These are phyloP conservation scores for Formicarius rufipectus DNA, from an alignment of 2,113 vertebrate genomes.

Conservation along the genomic window DNA sequence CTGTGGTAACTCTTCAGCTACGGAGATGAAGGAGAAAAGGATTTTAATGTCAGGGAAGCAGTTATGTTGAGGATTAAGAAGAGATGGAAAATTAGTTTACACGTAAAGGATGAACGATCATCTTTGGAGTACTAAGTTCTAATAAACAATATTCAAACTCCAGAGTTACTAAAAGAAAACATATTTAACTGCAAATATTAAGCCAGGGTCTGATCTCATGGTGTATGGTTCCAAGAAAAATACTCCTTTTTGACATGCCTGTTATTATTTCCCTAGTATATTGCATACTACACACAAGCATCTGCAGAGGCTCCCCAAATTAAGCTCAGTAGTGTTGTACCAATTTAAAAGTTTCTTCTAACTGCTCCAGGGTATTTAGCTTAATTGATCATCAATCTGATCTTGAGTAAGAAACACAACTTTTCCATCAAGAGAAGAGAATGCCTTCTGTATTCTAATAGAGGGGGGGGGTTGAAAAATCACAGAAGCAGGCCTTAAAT, in stretches of 20 bases:
- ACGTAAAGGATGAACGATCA: neutral
- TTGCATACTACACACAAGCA: constrained; percentile 36
- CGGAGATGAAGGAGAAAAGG: neutral
- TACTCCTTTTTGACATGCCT: constrained; percentile 25
- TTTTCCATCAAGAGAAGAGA: neutral
- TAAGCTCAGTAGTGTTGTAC: neutral
- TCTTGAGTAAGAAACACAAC: neutral
- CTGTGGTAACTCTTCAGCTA: constrained; percentile 86
- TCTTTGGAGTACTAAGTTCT: neutral
- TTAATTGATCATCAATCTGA: neutral
- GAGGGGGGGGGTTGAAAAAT: rapidly evolving
- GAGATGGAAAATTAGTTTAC: neutral
- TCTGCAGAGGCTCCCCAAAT: constrained; percentile 11
- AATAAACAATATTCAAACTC: constrained; percentile 25
- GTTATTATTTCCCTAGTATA: constrained; percentile 53
- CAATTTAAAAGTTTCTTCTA: neutral
- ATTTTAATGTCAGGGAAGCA: neutral
- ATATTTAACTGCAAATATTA: neutral
- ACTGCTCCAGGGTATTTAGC: neutral
- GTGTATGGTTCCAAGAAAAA: constrained; percentile 36
- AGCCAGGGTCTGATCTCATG: constrained; percentile 64
- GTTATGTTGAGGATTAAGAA: neutral
- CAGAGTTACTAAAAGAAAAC: constrained; percentile 33
- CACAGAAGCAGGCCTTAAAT: neutral
- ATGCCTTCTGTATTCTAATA: neutral